Evolutionary conservation across 2,113 vertebrate genomes (phyloP), one percentile per base, ranked within the genome.

Genomic region (Carassius auratus): DNA sequence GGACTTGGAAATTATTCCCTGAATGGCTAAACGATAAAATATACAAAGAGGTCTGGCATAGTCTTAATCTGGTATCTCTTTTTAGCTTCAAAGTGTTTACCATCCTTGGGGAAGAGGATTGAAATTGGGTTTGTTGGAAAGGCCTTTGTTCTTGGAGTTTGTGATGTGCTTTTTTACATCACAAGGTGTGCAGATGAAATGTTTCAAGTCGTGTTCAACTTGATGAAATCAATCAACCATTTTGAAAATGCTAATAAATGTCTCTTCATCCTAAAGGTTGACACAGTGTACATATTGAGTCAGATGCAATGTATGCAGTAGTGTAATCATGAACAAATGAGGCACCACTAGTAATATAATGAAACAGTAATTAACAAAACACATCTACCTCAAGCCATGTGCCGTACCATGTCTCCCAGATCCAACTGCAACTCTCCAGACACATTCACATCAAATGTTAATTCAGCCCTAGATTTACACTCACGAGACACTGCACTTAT

Each of bases 1-100:
- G 55, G 80, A 86, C 85, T 76, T 79, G 55, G 81, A 83, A 81
- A 52, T 57, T 81, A 69, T 85, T 87, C 77, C 33, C 23, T 66
- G 59, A 84, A 76, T 76, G 59, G 73, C 68, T 55, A 75, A 80
- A 66, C 78, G 55, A 50, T 81, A 64, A 86, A 74, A 86, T 62
- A 19, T 84, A 71, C 59, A 64, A 57, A 57, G n/a, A 33, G 33
- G 42, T n/a, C 21, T 55, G 48, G 42, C 33, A 6, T 19, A 33
- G 45, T 36, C 12, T 26, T 38, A 68, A 42, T 81, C 62, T 48
- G 23, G 61, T 69, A 81, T 81, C 42, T 83, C 17, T 81, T 81
- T 61, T 68, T 50, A 68, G 79, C 79, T 81, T 52, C 15, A 23
- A 62, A 62, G 15, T 81, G 61, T 50, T 80, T 45, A 26, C 61